Percentiles rank a stretch among this genome's conserved stretches.
Evolutionary conservation across 2,113 vertebrate species (phyloP).

Genomic region (Notarius lentiginosus): DNA sequence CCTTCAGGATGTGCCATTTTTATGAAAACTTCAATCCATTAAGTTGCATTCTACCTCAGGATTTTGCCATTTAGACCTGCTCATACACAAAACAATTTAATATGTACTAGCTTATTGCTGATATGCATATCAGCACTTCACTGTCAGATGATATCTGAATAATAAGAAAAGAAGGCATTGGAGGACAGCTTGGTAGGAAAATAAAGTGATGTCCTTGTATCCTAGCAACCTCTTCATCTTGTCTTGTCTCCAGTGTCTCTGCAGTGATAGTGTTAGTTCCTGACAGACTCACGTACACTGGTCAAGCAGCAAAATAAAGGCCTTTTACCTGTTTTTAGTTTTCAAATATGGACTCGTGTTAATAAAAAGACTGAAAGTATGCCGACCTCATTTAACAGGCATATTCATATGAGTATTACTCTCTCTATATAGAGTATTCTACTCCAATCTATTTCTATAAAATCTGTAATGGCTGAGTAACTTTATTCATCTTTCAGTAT

Average conservation of each 20-base stretch:
- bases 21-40: background rate
- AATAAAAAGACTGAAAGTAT: background rate
- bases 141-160: background rate
- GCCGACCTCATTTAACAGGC: background rate
- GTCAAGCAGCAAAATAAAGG: conserved; percentile 39
- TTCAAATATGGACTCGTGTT: background rate
- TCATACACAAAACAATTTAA: background rate
- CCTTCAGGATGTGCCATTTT: conserved; percentile 4
- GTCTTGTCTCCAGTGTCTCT: conserved; percentile 42
- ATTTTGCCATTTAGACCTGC: background rate
- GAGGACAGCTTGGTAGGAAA: background rate
- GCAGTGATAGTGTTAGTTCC: conserved; percentile 50
- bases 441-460: background rate
- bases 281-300: conserved; percentile 23
- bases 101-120: background rate
- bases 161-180: background rate
- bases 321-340: background rate
- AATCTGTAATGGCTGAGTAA: background rate
- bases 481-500: background rate
- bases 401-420: background rate
- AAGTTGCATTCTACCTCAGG: background rate
- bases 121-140: background rate
- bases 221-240: conserved; percentile 58
- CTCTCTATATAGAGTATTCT: background rate
- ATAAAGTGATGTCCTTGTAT: conserved; percentile 54